Percentiles rank a stretch among this genome's conserved stretches.
These are phyloP conservation scores for Falco cherrug DNA, from an alignment of 2,797 vertebrate genomes.

Conservation along the genomic window DNA sequence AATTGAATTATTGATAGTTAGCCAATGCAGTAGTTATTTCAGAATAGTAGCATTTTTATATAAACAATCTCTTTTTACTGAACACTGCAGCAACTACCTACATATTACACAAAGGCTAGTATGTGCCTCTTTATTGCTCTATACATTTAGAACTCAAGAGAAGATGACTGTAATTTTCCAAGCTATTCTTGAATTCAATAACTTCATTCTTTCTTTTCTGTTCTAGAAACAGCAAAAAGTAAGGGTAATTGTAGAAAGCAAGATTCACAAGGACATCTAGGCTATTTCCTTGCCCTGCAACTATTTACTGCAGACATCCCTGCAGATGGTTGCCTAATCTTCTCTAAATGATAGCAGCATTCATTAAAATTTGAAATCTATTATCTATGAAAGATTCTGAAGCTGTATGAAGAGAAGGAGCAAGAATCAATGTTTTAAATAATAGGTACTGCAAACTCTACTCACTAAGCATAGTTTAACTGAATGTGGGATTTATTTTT, in stretches of 20 bases:
- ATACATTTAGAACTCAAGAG: neutral
- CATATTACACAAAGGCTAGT: neutral
- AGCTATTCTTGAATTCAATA: neutral
- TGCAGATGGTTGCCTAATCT: slow-evolving; percentile 29
- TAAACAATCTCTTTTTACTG: neutral
- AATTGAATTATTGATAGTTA: neutral
- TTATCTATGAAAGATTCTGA: slow-evolving; percentile 14
- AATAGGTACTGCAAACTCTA: neutral
- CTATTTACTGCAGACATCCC: neutral
- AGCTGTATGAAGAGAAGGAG: neutral
- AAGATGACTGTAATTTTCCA: neutral
- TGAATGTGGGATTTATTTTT: accelerated
- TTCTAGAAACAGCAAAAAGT: neutral
- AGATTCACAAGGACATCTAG: neutral
- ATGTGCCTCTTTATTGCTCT: neutral
- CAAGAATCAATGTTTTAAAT: slow-evolving; percentile 3
- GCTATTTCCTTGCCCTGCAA: neutral
- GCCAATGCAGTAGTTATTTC: neutral
- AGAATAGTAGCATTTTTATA: neutral
- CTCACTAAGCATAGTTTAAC: neutral
- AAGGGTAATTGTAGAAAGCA: neutral
- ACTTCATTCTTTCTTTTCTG: neutral
- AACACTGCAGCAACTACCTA: neutral
- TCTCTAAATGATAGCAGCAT: slow-evolving; percentile 14
- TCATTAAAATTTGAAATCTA: slow-evolving; percentile 24